Evolutionary conservation across 2,113 vertebrate genomes (phyloP).

Genomic region (Ctenodactylus gundi): DNA sequence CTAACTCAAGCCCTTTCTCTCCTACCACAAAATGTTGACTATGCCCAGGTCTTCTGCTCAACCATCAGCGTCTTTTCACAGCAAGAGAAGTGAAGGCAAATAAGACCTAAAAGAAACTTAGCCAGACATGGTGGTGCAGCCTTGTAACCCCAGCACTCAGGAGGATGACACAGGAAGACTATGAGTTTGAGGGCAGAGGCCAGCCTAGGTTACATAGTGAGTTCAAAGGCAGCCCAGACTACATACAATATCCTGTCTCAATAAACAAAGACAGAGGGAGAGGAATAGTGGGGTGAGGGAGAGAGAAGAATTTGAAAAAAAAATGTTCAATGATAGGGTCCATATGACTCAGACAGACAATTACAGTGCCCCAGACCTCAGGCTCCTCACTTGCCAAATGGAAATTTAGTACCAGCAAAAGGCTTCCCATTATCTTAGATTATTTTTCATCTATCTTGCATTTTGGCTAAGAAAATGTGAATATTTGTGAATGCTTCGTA

Average conservation of each 20-base stretch:
- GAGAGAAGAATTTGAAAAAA: neutral
- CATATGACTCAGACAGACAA: neutral
- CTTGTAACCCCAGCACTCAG: neutral
- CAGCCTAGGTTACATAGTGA: no score
- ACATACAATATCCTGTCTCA: no score
- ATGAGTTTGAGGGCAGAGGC: no score
- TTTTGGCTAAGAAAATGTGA: constrained; percentile 33
- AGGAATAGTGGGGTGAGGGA: neutral
- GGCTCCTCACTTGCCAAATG: neutral
- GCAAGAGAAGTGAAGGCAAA: neutral
- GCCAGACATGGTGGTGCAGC: neutral
- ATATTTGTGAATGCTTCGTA: neutral
- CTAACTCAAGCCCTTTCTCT: neutral
- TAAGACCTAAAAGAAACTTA: neutral
- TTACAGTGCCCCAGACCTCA: no score
- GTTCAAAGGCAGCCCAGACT: no score
- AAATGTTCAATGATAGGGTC: neutral
- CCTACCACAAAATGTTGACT: neutral
- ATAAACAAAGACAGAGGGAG: no score
- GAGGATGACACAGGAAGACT: no score
- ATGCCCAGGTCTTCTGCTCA: neutral
- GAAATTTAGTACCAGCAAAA: constrained; percentile 2
- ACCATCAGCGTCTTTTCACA: neutral
- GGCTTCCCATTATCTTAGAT: neutral
- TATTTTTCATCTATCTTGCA: neutral